phyloP scores from a whole-genome alignment of 2,797 vertebrate species.

The Pteropus rufus region DNA sequence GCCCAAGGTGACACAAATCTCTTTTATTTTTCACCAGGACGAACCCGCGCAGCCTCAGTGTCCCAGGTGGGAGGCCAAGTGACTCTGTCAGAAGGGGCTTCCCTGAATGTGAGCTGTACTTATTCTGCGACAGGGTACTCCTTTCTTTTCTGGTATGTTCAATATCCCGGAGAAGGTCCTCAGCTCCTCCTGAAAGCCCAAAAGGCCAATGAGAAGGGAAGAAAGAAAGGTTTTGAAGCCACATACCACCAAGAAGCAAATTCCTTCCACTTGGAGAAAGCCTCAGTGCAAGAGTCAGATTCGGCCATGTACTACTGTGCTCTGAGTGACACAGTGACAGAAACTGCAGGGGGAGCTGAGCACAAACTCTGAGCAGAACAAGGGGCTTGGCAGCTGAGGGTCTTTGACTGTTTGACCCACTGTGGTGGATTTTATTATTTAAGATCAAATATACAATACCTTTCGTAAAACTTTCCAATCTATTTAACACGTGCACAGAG shows the following conservation, averaged over 20 bases:
- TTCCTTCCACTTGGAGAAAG: constrained; percentile 51
- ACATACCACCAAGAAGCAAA: rapidly evolving
- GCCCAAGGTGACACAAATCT: rapidly evolving
- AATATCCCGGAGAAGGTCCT: background rate
- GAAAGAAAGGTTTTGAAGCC: constrained; percentile 32
- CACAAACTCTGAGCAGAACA: background rate
- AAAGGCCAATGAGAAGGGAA: rapidly evolving
- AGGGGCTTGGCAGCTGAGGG: background rate
- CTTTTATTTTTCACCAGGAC: background rate
- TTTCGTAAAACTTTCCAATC: background rate
- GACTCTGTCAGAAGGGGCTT: background rate
- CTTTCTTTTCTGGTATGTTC: constrained; percentile 53
- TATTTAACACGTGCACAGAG: background rate
- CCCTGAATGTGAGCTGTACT: constrained; percentile 18
- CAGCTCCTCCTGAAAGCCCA: background rate
- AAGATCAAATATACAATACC: background rate
- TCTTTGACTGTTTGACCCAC: background rate
- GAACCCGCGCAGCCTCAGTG: background rate
- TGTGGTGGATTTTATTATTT: background rate
- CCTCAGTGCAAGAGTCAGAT: background rate
- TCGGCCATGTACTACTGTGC: constrained; percentile 38
- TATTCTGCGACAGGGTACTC: background rate
- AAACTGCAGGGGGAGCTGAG: background rate
- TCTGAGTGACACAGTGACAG: background rate
- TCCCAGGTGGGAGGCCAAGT: background rate